phyloP scores from a whole-genome alignment of 2,797 vertebrate species.

The Urocyon cinereoargenteus region DNA sequence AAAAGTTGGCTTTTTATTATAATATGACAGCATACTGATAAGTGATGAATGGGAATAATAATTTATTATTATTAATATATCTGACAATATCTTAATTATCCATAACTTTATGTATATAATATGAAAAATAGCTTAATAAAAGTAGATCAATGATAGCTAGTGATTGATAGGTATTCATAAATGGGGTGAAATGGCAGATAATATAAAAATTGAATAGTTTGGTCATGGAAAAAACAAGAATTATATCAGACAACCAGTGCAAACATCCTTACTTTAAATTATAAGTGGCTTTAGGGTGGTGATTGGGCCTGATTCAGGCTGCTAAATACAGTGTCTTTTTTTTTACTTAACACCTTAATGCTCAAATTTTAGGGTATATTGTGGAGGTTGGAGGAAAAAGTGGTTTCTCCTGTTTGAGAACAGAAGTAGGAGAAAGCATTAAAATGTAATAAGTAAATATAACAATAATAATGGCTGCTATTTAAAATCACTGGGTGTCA shows the following conservation, averaged over 20 bases:
- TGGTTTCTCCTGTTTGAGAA: neutral
- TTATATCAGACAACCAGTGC: neutral
- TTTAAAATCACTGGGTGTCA: neutral
- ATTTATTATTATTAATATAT: neutral
- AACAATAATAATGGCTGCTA: neutral
- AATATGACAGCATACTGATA: neutral
- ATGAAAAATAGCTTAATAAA: conserved; percentile 40
- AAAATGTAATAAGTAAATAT: neutral
- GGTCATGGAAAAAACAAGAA: neutral
- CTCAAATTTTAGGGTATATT: neutral
- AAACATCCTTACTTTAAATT: conserved; percentile 18
- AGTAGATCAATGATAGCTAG: conserved; percentile 11
- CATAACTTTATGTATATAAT: neutral
- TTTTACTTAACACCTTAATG: neutral
- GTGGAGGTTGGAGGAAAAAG: neutral
- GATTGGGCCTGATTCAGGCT: neutral
- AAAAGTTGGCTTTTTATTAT: neutral
- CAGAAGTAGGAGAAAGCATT: neutral
- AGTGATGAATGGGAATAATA: neutral
- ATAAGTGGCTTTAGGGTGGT: neutral
- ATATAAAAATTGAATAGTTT: conserved; percentile 16
- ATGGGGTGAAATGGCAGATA: neutral
- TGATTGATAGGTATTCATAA: neutral
- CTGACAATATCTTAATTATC: neutral
- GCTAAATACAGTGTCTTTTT: neutral